phyloP scores from a whole-genome alignment of 64 coral and sea anemone species.

The Exaiptasia diaphana region DNA sequence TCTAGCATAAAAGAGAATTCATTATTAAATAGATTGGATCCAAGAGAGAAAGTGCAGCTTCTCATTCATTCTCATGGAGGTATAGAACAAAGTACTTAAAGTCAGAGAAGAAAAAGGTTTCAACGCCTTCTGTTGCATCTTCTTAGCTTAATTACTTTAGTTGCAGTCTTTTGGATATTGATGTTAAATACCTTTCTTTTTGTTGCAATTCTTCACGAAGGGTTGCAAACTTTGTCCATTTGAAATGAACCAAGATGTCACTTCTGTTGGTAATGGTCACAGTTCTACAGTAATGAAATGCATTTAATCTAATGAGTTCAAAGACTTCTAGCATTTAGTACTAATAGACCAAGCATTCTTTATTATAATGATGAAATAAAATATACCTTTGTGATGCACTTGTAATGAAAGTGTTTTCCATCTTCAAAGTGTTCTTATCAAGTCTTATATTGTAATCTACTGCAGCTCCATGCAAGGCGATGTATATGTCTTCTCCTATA shows the following conservation, averaged over 20 bases:
- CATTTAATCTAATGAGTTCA: too few relatives aligned
- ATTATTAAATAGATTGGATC: too few relatives aligned
- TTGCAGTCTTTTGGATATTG: too few relatives aligned
- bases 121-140: too few relatives aligned
- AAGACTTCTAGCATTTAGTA: background rate
- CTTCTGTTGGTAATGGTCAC: constrained; percentile 87
- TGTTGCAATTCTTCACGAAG: constrained; percentile 81
- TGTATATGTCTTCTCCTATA: constrained; percentile 88
- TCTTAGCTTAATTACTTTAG: too few relatives aligned
- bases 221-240: constrained; percentile 97
- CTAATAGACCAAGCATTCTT: background rate
- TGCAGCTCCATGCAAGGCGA: constrained; percentile 84
- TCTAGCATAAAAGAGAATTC: too few relatives aligned
- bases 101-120: too few relatives aligned
- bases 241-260: constrained; percentile 91
- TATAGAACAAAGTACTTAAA: too few relatives aligned
- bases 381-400: constrained; percentile 86
- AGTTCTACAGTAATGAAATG: constrained; percentile 43
- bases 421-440: constrained; percentile 92
- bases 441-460: constrained; percentile 91
- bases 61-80: too few relatives aligned
- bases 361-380: background rate
- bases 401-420: constrained; percentile 98
- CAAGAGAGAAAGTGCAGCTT: too few relatives aligned
- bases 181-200: constrained; percentile 85